Base-by-base conservation (phyloP, 2,113 vertebrate species). In the Varanus salvator region DNA sequence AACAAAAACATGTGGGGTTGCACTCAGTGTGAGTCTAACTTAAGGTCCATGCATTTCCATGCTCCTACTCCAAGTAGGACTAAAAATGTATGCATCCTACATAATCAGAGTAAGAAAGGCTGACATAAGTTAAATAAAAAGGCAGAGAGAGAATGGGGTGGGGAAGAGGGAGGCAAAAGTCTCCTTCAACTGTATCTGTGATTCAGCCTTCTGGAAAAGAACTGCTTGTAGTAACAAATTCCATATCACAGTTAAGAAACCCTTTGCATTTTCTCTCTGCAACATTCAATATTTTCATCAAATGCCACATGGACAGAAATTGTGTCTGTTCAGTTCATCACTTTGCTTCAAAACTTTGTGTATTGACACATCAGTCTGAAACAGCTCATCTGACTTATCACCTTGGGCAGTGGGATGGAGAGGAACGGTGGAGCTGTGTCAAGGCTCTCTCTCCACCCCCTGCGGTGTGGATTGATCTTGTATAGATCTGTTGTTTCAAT, bases 281-380 rank as follows among this genome's bases (percentile, higher is more conserved):
- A 23, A 17, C 52, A 21, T 69, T 87, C 71, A 27, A 68, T 84
- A 64, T 76, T 89, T 84, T 76, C 64, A 84, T 89, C 88, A 84
- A 84, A 89, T 78, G 60, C 81, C 82, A 77, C n/a, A 57, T 89
- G 60, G 72, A 21, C 78, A 60, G 17, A 34, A 38, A 19, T 81
- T 82, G n/a, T 57, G 57, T 31, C 23, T 77, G 21, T 78, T 85
- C 77, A 11, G 31, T 76, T 77, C 29, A 68, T 76, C 29, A 84
- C 34, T 48, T 48, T 38, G 31, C 25, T 78, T 87, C 66, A 48
- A 48, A 77, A 87, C 34, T 77, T 86, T 77, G 29, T 44, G 31
- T 87, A 29, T 44, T 76, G 57, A 21, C 57, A 27, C 34, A 64
- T 52, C 14, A 1, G 38, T 50, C 44, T 76, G 57, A 27, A 89